These are phyloP conservation scores for Drosophila ezoana DNA, from an alignment of 2,888 invertebrate genomes.

Conservation along the genomic window DNA sequence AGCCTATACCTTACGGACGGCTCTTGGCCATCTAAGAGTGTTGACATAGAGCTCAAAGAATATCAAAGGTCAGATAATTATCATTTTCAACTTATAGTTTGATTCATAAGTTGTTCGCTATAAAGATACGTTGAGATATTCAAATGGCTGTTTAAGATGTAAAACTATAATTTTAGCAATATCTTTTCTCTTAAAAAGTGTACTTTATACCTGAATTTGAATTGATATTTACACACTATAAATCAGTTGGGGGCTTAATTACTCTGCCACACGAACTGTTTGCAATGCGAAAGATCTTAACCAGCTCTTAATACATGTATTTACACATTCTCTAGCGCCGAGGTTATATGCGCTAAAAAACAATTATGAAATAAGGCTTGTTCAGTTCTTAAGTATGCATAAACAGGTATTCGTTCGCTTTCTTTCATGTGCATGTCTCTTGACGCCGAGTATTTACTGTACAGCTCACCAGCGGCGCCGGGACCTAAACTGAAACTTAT, in stretches of 20 bases:
- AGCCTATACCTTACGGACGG: too few relatives aligned
- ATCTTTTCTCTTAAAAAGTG: too few relatives aligned
- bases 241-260: not conserved
- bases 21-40: too few relatives aligned
- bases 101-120: too few relatives aligned
- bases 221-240: constrained; percentile 7
- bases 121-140: too few relatives aligned
- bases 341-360: not conserved
- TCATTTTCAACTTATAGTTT: too few relatives aligned
- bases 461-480: constrained; percentile 50
- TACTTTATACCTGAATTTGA: not conserved
- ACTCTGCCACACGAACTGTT: not conserved
- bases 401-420: constrained; percentile 34
- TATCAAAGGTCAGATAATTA: too few relatives aligned
- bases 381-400: constrained; percentile 20
- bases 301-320: not conserved
- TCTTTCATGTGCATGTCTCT: constrained; percentile 38
- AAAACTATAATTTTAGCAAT: not conserved
- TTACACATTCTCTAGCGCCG: constrained; percentile 1
- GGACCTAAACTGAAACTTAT: constrained; percentile 69
- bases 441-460: constrained; percentile 41
- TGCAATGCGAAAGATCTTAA: not conserved
- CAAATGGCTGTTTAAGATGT: too few relatives aligned
- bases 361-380: constrained; percentile 19
- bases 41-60: too few relatives aligned